Conservation (phyloP, 1,140 invertebrate genomes). For the Cyrtorhinus lividipennis region DNA sequence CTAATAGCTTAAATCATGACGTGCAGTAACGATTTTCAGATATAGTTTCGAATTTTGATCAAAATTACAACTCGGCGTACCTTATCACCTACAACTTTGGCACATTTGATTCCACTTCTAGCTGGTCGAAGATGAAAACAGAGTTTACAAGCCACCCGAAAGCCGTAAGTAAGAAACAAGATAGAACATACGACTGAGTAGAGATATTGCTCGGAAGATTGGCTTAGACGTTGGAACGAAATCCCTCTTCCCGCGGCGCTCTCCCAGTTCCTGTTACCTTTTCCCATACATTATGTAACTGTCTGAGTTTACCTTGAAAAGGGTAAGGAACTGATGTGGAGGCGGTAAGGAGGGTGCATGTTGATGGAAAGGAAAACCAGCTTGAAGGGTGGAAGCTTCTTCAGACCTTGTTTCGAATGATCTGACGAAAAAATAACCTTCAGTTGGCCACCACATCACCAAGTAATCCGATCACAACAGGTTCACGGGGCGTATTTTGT, state of each 20-base stretch:
- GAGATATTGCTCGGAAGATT: conserved; percentile 2
- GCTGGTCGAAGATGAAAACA: background rate
- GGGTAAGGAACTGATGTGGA: background rate
- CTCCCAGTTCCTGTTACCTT: background rate
- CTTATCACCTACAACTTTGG: no score
- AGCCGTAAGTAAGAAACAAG: background rate
- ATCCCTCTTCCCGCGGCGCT: background rate
- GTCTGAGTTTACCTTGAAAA: conserved; percentile 3
- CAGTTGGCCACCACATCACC: no score
- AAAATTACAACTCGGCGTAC: no score
- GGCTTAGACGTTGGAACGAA: background rate
- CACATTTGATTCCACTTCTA: no score
- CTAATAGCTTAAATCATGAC: no score
- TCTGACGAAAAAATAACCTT: no score
- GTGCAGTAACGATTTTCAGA: no score
- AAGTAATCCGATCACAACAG: no score
- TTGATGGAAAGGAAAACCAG: conserved; percentile 4
- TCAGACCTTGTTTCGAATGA: no score
- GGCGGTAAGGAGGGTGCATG: background rate
- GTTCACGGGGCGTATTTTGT: no score
- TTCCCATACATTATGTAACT: conserved; percentile 4
- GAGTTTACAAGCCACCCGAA: background rate
- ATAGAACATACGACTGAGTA: background rate
- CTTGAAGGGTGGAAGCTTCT: background rate
- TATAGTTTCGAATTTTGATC: no score